Percentiles rank a stretch among this genome's conserved stretches.
Conservation (phyloP, 2,888 invertebrate genomes). For the Clivina fossor region DNA sequence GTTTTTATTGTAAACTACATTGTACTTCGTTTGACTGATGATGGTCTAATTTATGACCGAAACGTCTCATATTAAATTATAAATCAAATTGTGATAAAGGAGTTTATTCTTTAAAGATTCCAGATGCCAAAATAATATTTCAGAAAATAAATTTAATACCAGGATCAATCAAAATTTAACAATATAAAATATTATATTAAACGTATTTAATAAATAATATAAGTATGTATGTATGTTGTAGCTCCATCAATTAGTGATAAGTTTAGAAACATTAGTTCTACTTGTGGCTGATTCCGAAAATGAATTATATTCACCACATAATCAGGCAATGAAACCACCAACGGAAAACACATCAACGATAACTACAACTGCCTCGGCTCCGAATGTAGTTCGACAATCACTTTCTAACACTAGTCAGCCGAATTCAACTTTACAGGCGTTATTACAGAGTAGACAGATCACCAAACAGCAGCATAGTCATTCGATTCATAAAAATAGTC, state of each 20-base stretch:
- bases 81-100: too few species aligned
- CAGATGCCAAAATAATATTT: too few species aligned
- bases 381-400: conserved; percentile 12
- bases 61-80: too few species aligned
- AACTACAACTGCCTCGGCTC: neutral
- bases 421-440: conserved; percentile 16
- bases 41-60: too few species aligned
- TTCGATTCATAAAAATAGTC: conserved; percentile 29
- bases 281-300: conserved; percentile 89
- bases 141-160: too few species aligned
- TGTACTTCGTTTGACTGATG: too few species aligned
- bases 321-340: conserved; percentile 75
- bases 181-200: too few species aligned
- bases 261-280: conserved; percentile 84
- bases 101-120: too few species aligned
- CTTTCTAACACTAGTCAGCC: conserved; percentile 11
- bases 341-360: conserved; percentile 65
- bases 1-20: too few species aligned
- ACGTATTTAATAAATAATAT: too few species aligned
- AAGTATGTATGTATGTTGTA: too few species aligned
- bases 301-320: conserved; percentile 79
- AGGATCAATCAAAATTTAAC: too few species aligned
- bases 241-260: conserved; percentile 82
- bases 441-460: conserved; percentile 37
- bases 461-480: conserved; percentile 7